Evolutionary conservation across 92 coral and sea anemone genomes (phyloP), one percentile per base, ranked within the genome.

Genomic region (Palythoa caribaeorum): DNA sequence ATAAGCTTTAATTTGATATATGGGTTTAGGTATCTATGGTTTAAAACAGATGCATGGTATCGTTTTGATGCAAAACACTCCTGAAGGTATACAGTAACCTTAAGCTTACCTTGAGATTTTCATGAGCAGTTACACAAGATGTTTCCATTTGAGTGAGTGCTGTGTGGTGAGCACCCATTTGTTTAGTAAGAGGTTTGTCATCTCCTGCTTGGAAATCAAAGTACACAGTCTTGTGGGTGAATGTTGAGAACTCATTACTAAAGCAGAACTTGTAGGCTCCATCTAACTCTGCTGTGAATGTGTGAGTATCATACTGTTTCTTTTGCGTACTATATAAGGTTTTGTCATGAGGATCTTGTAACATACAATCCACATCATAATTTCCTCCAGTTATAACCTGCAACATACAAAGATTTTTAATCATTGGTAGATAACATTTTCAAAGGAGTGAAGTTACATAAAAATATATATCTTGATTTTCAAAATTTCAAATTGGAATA

Each of bases 191-290:
- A 19, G 98, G 99, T 9, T 78, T 76, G 6, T 97, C 97, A 48
- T 95, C 99, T 0, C 99, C 99, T 78, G 95, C 91, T 90, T 97
- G 99, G 92, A 97, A 95, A 75, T 97, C 99, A 88, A 97, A 97
- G 92, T 97, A 97, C 17, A 97, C 98, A 37, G 96, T 95, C 91
- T 97, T 97, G 89, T 97, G 99, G 71, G 95, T 95, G 93, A 95
- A 95, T n/a, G 99, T 97, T n/a, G 99, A 97, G 90, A 97, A 97
- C 91, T 97, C 99, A 80, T 97, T 97, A 90, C 99, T 97, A 87
- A 97, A 97, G 92, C 99, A 97, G 94, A 97, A 97, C 92, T 94
- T 96, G 90, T 94, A 94, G 50, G 93, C 90, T 28, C 99, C 98
- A 28, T 94, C 95, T 17, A 80, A 38, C 21, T 97, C 97, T 36